Evolutionary conservation across 2,113 vertebrate genomes (phyloP).

Genomic region (Heliornis fulica): DNA sequence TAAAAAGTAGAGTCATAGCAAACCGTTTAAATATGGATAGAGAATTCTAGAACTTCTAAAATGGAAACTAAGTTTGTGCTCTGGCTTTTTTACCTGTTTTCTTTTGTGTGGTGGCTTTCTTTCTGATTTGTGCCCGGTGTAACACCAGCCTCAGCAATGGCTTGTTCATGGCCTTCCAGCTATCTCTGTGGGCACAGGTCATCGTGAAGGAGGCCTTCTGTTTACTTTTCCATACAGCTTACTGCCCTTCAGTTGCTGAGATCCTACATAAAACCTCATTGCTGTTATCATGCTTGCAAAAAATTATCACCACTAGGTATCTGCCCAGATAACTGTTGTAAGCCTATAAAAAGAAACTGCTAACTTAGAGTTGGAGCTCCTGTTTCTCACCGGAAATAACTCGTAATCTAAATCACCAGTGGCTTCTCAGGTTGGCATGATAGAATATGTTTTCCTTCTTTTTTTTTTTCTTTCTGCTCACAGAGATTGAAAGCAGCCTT

Average conservation of each 20-base stretch:
- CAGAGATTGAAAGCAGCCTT: slow-evolving; percentile 91
- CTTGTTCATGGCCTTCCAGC: background rate
- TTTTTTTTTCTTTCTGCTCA: slow-evolving; percentile 22
- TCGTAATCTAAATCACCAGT: background rate
- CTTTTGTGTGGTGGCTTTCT: background rate
- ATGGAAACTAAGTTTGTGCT: background rate
- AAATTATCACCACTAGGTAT: background rate
- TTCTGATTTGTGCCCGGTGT: background rate
- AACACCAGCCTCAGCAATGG: background rate
- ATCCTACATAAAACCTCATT: background rate
- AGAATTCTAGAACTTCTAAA: background rate
- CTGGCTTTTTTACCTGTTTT: background rate
- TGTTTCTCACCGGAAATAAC: background rate
- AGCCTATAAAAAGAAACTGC: background rate
- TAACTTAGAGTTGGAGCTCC: background rate
- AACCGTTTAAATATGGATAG: background rate
- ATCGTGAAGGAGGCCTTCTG: background rate
- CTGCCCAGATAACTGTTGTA: background rate
- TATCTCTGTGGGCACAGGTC: background rate
- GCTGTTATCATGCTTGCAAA: background rate
- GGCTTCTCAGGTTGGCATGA: background rate
- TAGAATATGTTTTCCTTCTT: background rate
- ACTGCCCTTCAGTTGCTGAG: background rate
- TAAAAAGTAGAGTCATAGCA: background rate
- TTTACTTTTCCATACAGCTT: background rate